Conservation (phyloP, 2,888 invertebrate species). For the Trissoscelio sp. region DNA sequence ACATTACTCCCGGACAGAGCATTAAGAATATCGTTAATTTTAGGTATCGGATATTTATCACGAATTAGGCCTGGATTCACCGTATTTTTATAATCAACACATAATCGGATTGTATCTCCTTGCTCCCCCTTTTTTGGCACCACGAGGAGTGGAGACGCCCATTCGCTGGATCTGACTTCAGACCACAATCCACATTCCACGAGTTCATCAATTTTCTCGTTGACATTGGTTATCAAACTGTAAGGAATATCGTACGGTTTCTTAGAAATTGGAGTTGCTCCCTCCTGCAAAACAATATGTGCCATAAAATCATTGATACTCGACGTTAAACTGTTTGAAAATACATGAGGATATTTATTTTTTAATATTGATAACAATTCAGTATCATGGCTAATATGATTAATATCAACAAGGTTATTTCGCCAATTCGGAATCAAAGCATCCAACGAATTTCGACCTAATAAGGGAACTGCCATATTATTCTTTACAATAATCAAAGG, state of each 20-base stretch:
- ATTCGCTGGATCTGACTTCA: slow-evolving; percentile 45
- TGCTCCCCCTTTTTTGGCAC: slow-evolving; percentile 42
- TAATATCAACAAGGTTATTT: slow-evolving; percentile 36
- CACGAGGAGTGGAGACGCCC: slow-evolving; percentile 37
- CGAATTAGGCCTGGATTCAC: slow-evolving; percentile 26
- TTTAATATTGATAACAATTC: slow-evolving; percentile 18
- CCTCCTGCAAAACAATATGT: slow-evolving; percentile 42
- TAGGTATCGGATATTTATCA: slow-evolving; percentile 43
- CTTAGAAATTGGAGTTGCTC: slow-evolving; percentile 41
- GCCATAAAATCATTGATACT: slow-evolving; percentile 39
- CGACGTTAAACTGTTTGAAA: slow-evolving; percentile 16
- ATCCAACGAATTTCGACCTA: slow-evolving; percentile 58
- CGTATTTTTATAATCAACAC: slow-evolving; percentile 40
- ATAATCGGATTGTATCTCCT: slow-evolving; percentile 19
- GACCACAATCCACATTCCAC: slow-evolving; percentile 34
- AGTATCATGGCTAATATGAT: slow-evolving; percentile 10
- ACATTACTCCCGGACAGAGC: slow-evolving; percentile 44
- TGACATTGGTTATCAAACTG: slow-evolving; percentile 20
- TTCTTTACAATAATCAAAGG: slow-evolving; percentile 40
- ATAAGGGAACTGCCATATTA: slow-evolving; percentile 21
- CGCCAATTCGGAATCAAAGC: slow-evolving; percentile 39
- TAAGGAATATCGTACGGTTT: slow-evolving; percentile 50
- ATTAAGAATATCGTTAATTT: slow-evolving; percentile 44
- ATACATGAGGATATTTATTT: slow-evolving; percentile 27
- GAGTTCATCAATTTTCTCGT: slow-evolving; percentile 37